These are phyloP conservation scores for Trichopoda pennipes DNA, from an alignment of 2,888 invertebrate species.

Conservation along the genomic window DNA sequence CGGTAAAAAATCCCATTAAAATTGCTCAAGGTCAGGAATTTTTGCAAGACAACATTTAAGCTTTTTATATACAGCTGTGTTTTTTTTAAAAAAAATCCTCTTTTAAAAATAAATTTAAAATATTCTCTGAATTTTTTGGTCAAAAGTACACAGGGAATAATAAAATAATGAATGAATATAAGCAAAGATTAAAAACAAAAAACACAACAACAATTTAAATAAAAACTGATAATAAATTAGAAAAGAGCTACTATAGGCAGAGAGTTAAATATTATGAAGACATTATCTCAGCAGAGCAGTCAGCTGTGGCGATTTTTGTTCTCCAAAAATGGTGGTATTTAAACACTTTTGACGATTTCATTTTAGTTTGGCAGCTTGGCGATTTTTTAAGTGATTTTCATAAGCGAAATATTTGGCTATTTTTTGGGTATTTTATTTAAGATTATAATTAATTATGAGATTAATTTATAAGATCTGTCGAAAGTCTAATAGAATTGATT, in stretches of 20 bases:
- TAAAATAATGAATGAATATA: background rate
- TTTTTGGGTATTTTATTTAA: too few relatives aligned
- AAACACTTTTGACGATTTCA: too few relatives aligned
- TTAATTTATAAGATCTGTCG: too few relatives aligned
- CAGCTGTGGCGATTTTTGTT: too few relatives aligned
- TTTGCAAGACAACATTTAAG: background rate
- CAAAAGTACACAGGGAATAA: background rate
- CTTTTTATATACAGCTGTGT: background rate
- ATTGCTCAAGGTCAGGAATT: constrained; percentile 21
- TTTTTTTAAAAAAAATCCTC: background rate
- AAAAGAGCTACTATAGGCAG: background rate
- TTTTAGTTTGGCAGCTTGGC: too few relatives aligned
- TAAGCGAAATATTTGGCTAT: too few relatives aligned
- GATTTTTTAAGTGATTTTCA: too few relatives aligned
- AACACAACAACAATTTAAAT: too few relatives aligned
- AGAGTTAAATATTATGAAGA: background rate
- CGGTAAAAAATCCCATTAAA: background rate
- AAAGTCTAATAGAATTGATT: too few relatives aligned
- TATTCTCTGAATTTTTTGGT: constrained; percentile 44
- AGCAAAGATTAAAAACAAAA: background rate
- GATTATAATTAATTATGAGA: too few relatives aligned
- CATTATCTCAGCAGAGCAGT: background rate
- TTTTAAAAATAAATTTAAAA: background rate
- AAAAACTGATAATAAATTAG: constrained; percentile 15
- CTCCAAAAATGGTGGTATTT: too few relatives aligned